Base-by-base conservation (phyloP, 2,888 invertebrate species). In the Lepidochrysops patricia region DNA sequence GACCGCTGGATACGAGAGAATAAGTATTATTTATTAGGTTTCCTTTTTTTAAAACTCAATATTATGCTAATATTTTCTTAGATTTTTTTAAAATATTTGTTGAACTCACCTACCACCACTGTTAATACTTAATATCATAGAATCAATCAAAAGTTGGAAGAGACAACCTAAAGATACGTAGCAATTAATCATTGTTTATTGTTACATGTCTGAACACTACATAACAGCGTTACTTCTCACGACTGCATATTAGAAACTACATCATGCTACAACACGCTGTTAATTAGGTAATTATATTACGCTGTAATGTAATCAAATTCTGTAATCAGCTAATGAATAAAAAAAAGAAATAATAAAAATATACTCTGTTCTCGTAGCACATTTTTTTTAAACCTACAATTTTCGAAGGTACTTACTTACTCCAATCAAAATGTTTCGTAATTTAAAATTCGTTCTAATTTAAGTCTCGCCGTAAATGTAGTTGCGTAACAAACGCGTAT, bases 151-250 rank as follows among this genome's bases (percentile, higher is more conserved):
- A n/a, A n/a, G n/a, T n/a, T n/a, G n/a, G n/a, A n/a, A n/a, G n/a
- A n/a, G n/a, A n/a, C 19, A 7, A 37, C 7, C 15, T 37, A 6
- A 19, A 43, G 15, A 15, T 7, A 37, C 37, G 15, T 43, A 43
- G 37, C 37, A 43, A 43, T n/a, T 13, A 29, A 4, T 15, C 4
- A 32, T 57, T 58, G 62, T 61, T 62, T 32, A 62, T 49, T 52
- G n/a, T 37, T 35, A 29, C 23, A 57, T 57, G 34, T 57, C 35
- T 34, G 37, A 57, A 57, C 23, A 13, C 1, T 29, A 27, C 52
- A 29, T 29, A 29, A 12, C 26, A 52, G 29, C 48, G 32, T 29
- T 32, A 25, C 13, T 37, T 57, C 57, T 34, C 25, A 57, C 23
- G 43, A 37, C 12, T 26, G 43, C 43, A 19, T 9, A 15, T 15